phyloP scores from a whole-genome alignment of 1,140 invertebrate genomes.

The Drosophila willistoni region DNA sequence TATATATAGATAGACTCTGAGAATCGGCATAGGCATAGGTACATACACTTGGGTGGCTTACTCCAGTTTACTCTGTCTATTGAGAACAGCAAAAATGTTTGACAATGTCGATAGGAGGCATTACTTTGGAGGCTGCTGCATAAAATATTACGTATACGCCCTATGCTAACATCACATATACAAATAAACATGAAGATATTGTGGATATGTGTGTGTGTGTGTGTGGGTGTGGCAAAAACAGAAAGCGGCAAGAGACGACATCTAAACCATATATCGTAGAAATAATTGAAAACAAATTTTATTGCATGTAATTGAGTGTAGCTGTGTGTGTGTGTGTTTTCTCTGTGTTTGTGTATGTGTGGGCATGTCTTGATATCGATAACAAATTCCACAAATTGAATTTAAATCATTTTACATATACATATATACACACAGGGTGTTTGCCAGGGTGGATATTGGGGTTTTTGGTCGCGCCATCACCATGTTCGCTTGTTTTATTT shows the following conservation, averaged over 20 bases:
- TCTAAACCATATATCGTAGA: conserved; percentile 62
- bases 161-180: conserved; percentile 36
- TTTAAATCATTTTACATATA: conserved; percentile 76
- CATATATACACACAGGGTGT: conserved; percentile 22
- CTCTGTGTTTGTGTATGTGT: conserved; percentile 16
- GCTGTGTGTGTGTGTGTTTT: conserved; percentile 32
- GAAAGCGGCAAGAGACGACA: conserved; percentile 26
- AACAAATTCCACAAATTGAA: conserved; percentile 79
- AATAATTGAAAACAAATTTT: conserved; percentile 79
- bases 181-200: conserved; percentile 1
- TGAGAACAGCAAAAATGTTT: conserved; percentile 6
- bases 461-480: conserved; percentile 42
- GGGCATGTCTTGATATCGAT: conserved; percentile 73
- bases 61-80: not conserved
- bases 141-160: conserved; percentile 75
- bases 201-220: too few relatives aligned
- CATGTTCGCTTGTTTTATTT: conserved; percentile 73
- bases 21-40: conserved; percentile 2
- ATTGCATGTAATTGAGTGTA: conserved; percentile 72
- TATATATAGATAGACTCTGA: conserved; percentile 12
- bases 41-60: not conserved
- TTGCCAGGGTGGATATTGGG: conserved; percentile 20
- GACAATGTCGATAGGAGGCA: conserved; percentile 27
- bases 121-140: conserved; percentile 62
- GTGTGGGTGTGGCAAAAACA: not conserved